Base-by-base conservation (phyloP, 30 jellyfish, hydroid and myxozoan species). In the Pelagia noctiluca region DNA sequence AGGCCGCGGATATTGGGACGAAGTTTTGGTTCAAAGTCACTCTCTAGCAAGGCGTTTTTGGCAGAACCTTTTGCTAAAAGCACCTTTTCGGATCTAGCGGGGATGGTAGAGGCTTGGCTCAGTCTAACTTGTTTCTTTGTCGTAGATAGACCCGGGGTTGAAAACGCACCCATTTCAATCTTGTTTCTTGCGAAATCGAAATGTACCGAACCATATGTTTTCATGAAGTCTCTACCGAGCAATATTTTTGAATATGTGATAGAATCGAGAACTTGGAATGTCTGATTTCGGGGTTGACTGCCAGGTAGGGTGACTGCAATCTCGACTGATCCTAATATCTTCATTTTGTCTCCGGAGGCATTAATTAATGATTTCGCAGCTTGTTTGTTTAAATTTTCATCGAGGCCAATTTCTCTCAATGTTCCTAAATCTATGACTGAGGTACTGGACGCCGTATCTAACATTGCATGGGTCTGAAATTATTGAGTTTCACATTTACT, bases 191-290 rank as follows among this genome's bases (percentile, higher is more conserved):
- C 82, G 62, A 78, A 78, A 36, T 78, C 49, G 29, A 57, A 57
- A 31, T 37, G n/a, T 16, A 78, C 89, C 0, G 38, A 3, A 18
- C 89, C 89, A 23, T 57, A 54, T 12, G 2, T 11, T 12, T 22
- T 35, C 83, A 78, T 78, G 46, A 78, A 78, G 46, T 78, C 89
- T 78, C 89, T 78, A 23, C 80, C 89, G 1, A 78, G 35, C 46
- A 60, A 36, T 22, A 78, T 30, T 22, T 78, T 78, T 26, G 89
- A 26, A 62, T 78, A 78, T 2, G 84, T 78, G 13, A 75, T 57
- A 1, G 76, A 21, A 61, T 75, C 87, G 16, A 75, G 87, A 18
- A 78, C 89, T 63, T 57, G 89, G 84, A 78, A 78, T 25, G 31
- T 65, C 4, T 75, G 87, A 23, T 48, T 38, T 19, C 50, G 89